Evolutionary conservation across 1,140 invertebrate genomes (phyloP).

Genomic region (Scaptomyza montana): DNA sequence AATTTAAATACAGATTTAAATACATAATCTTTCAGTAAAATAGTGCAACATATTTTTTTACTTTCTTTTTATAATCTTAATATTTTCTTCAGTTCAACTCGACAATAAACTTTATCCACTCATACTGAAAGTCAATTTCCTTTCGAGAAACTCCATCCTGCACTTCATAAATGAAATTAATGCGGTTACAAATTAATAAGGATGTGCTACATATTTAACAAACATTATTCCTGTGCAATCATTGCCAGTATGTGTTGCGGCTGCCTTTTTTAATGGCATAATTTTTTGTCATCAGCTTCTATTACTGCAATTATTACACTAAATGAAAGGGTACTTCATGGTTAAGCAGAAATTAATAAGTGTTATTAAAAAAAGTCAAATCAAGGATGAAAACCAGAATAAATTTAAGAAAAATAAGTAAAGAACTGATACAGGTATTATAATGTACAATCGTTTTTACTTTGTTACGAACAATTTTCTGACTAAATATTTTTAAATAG

Average conservation of each 20-base stretch:
- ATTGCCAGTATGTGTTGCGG: slow-evolving; percentile 44
- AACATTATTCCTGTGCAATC: slow-evolving; percentile 54
- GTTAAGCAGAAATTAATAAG: not conserved
- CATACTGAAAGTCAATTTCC: slow-evolving; percentile 29
- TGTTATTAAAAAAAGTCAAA: no score
- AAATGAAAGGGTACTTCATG: not conserved
- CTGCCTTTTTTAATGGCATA: no score
- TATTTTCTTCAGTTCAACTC: not conserved
- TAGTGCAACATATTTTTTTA: no score
- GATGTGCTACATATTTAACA: slow-evolving; percentile 67
- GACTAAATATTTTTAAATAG: not conserved
- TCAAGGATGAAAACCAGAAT: no score
- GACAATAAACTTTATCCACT: not conserved
- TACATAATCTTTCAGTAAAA: not conserved
- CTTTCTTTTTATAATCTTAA: no score
- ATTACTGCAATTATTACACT: slow-evolving; percentile 1
- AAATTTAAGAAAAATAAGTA: no score
- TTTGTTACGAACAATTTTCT: not conserved
- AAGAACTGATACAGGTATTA: no score
- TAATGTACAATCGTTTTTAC: not conserved
- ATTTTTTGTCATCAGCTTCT: slow-evolving; percentile 55
- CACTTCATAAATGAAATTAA: slow-evolving; percentile 41
- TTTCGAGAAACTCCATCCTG: slow-evolving; percentile 1
- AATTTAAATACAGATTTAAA: not conserved
- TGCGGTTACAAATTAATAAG: slow-evolving; percentile 42